A percentile compares a stretch with the other conserved stretches of the same genome.
Conservation (phyloP, 1,140 invertebrate genomes). For the Lasaia peninsularis region DNA sequence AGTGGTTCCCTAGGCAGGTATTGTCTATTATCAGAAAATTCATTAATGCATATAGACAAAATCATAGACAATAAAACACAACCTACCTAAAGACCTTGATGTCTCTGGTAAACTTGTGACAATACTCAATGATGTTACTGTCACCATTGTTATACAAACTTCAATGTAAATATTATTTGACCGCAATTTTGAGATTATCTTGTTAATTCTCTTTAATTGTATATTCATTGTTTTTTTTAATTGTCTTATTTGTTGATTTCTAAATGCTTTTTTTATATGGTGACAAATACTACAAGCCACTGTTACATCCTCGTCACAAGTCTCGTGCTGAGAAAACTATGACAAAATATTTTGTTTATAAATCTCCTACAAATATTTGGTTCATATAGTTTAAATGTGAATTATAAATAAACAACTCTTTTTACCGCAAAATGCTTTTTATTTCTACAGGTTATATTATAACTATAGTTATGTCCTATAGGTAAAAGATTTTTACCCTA, state of each 20-base stretch:
- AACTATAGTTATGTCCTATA: too few species aligned
- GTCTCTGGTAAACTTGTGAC: too few species aligned
- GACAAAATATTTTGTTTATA: conserved; percentile 49
- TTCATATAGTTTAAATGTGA: conserved; percentile 63
- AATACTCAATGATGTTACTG: too few species aligned
- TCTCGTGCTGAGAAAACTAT: conserved; percentile 36
- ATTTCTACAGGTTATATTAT: too few species aligned
- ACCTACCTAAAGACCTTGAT: too few species aligned
- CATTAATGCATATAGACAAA: too few species aligned
- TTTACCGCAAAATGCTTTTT: conserved; percentile 46
- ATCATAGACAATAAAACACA: too few species aligned
- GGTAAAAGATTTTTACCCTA: too few species aligned
- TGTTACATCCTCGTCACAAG: conserved; percentile 40
- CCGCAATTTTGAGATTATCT: neutral
- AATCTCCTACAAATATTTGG: conserved; percentile 55
- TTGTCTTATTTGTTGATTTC: neutral
- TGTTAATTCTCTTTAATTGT: too few species aligned
- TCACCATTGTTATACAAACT: conserved; percentile 31
- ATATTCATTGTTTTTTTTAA: neutral
- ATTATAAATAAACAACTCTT: conserved; percentile 74
- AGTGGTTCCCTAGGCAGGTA: too few species aligned
- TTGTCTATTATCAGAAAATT: too few species aligned
- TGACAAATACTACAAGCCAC: conserved; percentile 11
- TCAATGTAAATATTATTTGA: conserved; percentile 21
- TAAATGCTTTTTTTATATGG: neutral